phyloP scores from a whole-genome alignment of 2,113 vertebrate species.

The Mobula birostris region DNA sequence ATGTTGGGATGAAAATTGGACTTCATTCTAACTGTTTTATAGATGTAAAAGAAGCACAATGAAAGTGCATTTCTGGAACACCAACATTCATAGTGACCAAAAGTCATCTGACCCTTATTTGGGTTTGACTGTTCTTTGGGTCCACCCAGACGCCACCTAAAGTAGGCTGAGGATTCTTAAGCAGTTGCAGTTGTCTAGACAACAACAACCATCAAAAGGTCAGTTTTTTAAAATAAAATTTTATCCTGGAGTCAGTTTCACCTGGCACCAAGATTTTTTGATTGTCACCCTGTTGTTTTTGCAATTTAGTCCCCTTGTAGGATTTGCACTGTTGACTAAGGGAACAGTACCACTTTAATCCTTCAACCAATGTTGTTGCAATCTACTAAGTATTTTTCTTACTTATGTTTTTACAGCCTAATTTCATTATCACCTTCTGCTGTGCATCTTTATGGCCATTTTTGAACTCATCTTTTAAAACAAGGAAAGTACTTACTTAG shows the following conservation, averaged over 20 bases:
- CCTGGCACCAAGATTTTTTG: background rate
- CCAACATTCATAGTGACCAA: background rate
- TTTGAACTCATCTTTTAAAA: background rate
- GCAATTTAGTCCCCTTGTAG: background rate
- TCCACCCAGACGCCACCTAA: background rate
- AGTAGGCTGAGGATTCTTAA: background rate
- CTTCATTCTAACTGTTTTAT: background rate
- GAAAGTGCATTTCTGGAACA: background rate
- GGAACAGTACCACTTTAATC: background rate
- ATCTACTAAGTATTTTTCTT: background rate
- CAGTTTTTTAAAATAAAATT: background rate
- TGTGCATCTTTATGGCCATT: background rate
- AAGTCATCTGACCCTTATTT: background rate
- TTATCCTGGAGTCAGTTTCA: background rate
- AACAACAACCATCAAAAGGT: background rate
- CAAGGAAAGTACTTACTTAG: background rate
- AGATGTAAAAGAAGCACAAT: background rate
- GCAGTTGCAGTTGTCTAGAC: background rate
- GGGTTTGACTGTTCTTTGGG: background rate
- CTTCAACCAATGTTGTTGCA: background rate
- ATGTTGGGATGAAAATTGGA: background rate
- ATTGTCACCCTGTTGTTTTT: background rate
- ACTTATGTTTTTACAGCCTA: background rate
- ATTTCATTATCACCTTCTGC: background rate
- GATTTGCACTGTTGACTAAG: background rate